Conservation (phyloP, 2,113 vertebrate genomes). For the Rhagologus leucostigma region DNA sequence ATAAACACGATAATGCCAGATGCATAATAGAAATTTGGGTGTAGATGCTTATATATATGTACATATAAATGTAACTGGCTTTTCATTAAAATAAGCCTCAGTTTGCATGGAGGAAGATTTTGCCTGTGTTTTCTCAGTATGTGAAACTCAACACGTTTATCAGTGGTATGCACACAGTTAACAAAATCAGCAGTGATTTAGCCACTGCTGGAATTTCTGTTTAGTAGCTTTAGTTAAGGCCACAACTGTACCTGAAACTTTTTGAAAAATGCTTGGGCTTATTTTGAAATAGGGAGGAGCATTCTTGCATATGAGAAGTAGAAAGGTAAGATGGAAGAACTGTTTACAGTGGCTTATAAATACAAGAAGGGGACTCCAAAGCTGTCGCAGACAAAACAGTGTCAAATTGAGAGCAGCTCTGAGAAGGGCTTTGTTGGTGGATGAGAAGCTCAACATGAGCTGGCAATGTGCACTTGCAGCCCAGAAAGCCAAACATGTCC, state of each 20-base stretch:
- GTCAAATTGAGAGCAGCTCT: background rate
- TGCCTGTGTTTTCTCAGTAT: background rate
- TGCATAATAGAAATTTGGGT: background rate
- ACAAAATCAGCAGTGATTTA: background rate
- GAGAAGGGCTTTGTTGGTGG: background rate
- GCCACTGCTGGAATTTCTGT: background rate
- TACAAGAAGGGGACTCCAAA: background rate
- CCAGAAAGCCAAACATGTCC: background rate
- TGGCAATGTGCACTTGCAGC: background rate
- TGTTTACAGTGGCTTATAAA: background rate
- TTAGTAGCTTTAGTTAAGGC: background rate
- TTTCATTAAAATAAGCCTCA: background rate
- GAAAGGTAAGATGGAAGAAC: background rate
- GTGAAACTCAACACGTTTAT: background rate
- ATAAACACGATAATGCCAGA: background rate
- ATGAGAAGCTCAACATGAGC: background rate
- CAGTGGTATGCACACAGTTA: background rate
- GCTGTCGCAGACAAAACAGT: background rate
- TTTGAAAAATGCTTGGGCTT: background rate
- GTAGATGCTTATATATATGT: background rate
- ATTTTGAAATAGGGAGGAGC: background rate
- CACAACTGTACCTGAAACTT: background rate
- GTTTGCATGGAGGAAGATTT: background rate
- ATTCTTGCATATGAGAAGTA: background rate
- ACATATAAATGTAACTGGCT: background rate